phyloP scores from a whole-genome alignment of 1,140 invertebrate genomes.

The Drosophila arawakana region DNA sequence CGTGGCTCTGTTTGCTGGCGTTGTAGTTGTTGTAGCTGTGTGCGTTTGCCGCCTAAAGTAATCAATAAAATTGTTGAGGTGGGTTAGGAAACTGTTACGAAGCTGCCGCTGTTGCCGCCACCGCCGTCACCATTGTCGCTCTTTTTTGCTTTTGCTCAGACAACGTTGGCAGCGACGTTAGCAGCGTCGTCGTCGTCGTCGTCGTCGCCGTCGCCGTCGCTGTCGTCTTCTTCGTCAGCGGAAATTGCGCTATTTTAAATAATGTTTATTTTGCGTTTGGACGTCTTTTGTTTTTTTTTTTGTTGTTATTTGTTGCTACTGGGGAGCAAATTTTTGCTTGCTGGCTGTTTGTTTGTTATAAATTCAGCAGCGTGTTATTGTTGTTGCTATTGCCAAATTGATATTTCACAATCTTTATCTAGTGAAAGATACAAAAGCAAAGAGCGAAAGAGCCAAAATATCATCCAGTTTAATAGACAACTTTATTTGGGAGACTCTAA shows the following conservation, averaged over 20 bases:
- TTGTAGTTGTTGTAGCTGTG: conserved; percentile 30
- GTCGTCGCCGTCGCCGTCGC: conserved; percentile 10
- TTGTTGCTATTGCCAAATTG: conserved; percentile 73
- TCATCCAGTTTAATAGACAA: neutral
- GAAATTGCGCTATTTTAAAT: conserved; percentile 84
- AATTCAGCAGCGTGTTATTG: conserved; percentile 46
- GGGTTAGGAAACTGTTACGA: conserved; percentile 84
- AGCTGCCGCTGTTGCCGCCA: conserved; percentile 59
- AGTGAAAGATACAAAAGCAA: conserved; percentile 51
- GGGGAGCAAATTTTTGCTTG: conserved; percentile 38
- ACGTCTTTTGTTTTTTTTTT: conserved; percentile 66
- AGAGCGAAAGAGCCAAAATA: neutral
- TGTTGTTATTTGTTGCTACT: conserved; percentile 29
- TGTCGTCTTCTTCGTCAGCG: conserved; percentile 65
- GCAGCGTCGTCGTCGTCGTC: conserved; percentile 33
- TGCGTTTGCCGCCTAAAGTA: conserved; percentile 79
- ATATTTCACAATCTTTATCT: conserved; percentile 70
- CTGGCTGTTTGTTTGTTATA: conserved; percentile 50
- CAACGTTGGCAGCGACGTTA: conserved; percentile 31
- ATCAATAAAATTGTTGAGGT: conserved; percentile 85
- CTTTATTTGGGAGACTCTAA: too few species aligned
- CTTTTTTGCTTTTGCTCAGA: conserved; percentile 33
- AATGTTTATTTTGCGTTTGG: conserved; percentile 79
- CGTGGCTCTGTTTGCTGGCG: conserved; percentile 40
- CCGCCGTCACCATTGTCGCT: conserved; percentile 26